Percentiles rank a stretch among this genome's conserved stretches.
Evolutionary conservation across 2,888 invertebrate genomes (phyloP).

Genomic region (Pachycephus smyrnensis): DNA sequence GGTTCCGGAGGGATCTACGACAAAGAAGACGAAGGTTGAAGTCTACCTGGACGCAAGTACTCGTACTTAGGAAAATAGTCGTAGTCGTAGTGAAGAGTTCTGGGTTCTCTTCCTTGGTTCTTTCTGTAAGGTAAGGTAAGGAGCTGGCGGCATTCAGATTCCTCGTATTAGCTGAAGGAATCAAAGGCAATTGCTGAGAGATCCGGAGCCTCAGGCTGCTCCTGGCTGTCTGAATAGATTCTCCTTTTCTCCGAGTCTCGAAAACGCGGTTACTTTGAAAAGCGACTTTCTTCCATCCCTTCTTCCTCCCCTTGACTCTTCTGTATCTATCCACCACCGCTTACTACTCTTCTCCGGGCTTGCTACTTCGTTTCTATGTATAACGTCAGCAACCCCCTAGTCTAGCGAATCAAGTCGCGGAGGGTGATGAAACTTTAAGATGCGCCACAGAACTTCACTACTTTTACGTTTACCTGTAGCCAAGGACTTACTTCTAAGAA

Average conservation of each 20-base stretch:
- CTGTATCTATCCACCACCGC: slow-evolving; percentile 16
- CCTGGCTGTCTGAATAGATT: slow-evolving; percentile 33
- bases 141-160: slow-evolving; percentile 32
- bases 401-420: slow-evolving; percentile 2
- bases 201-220: slow-evolving; percentile 27
- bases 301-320: slow-evolving; percentile 12
- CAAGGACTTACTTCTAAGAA: not conserved
- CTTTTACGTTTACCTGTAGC: not conserved
- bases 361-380: slow-evolving; percentile 1
- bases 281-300: slow-evolving; percentile 1
- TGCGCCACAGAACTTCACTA: not conserved
- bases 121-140: not conserved
- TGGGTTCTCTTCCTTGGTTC: not conserved
- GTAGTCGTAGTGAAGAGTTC: not conserved
- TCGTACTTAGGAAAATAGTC: not conserved
- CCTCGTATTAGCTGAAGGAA: slow-evolving; percentile 39
- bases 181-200: slow-evolving; percentile 45
- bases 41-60: not conserved
- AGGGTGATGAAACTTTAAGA: slow-evolving; percentile 30
- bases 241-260: slow-evolving; percentile 15
- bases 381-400: not conserved
- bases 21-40: not conserved
- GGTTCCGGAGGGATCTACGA: not conserved
- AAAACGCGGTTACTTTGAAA: slow-evolving; percentile 6
- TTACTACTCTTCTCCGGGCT: not conserved